Conservation (phyloP, 2,797 vertebrate genomes). For the Uromys caudimaculatus region DNA sequence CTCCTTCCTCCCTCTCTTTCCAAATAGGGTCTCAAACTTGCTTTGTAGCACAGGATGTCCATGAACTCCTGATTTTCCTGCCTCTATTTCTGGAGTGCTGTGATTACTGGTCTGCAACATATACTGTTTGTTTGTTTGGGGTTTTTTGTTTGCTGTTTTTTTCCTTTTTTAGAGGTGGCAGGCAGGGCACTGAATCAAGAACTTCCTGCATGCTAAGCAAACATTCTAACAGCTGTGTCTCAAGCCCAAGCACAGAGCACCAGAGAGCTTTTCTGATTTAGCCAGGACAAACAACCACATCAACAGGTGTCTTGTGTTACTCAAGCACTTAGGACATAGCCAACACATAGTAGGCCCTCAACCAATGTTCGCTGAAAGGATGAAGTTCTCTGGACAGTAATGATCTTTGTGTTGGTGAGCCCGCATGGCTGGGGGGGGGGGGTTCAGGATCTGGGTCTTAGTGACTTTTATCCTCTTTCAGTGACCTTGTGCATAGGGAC, state of each 20-base stretch:
- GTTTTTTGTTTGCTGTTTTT: not conserved
- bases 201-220: not conserved
- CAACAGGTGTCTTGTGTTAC: not conserved
- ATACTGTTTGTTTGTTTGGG: not conserved
- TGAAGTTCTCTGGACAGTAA: not conserved
- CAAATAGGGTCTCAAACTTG: not conserved
- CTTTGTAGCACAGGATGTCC: not conserved
- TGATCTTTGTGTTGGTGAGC: not conserved
- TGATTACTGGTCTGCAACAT: not conserved
- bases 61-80: not conserved
- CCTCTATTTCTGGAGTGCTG: not conserved
- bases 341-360: not conserved
- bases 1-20: not conserved
- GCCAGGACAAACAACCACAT: not conserved
- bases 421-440: not conserved
- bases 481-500: not conserved
- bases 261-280: not conserved
- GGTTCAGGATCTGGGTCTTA: not conserved
- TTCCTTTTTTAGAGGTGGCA: not conserved
- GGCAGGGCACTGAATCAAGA: not conserved
- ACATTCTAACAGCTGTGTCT: not conserved
- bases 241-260: not conserved
- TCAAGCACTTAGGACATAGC: not conserved
- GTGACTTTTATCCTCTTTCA: not conserved
- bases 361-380: not conserved